phyloP scores from a whole-genome alignment of 2,113 vertebrate genomes.

The Prunella fulvescens region DNA sequence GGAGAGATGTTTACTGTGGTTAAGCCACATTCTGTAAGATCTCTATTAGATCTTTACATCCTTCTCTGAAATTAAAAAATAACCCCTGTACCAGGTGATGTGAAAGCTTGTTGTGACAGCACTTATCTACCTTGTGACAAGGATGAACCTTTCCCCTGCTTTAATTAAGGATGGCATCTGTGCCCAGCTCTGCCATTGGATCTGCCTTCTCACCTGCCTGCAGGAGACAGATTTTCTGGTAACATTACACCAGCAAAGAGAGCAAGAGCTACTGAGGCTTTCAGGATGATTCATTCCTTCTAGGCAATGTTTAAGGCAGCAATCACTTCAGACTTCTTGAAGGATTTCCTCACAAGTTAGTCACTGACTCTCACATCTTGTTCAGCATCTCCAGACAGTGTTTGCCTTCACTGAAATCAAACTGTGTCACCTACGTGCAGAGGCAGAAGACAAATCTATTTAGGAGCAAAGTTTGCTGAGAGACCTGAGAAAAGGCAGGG shows the following conservation, averaged over 20 bases:
- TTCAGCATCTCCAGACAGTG: background rate
- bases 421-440: fast-evolving
- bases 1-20: background rate
- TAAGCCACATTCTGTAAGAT: background rate
- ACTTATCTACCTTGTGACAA: background rate
- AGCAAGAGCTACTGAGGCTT: background rate
- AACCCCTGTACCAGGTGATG: background rate
- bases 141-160: background rate
- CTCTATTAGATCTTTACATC: background rate
- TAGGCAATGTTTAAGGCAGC: background rate
- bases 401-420: background rate
- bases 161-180: background rate
- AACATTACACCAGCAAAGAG: background rate
- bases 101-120: background rate
- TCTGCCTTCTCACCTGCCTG: background rate
- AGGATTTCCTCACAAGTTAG: background rate
- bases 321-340: background rate
- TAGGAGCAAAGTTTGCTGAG: background rate
- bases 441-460: background rate
- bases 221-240: background rate
- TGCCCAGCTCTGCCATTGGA: background rate
- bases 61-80: background rate
- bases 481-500: background rate
- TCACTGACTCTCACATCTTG: background rate
- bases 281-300: background rate